Evolutionary conservation across 2,888 invertebrate genomes (phyloP).

Genomic region (Gymnocheta viridis): DNA sequence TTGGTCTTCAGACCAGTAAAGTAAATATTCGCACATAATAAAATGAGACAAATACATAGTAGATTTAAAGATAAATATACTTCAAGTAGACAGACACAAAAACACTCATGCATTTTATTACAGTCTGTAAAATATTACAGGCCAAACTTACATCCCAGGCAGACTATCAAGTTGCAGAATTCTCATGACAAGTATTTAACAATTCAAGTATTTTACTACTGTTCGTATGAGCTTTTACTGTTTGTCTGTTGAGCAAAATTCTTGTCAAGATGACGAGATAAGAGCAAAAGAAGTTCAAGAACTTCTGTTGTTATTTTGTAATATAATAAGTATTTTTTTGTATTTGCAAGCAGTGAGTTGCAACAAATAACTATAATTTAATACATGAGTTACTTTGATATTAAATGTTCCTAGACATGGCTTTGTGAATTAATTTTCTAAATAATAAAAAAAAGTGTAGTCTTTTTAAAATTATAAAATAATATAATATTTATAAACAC

Average conservation of each 20-base stretch:
- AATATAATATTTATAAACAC: no score
- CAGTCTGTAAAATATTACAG: constrained; percentile 16
- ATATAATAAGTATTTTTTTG: not conserved
- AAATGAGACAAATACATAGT: constrained; percentile 22
- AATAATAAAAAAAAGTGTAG: not conserved
- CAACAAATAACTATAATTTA: constrained; percentile 19
- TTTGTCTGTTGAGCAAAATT: not conserved
- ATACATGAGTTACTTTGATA: constrained; percentile 2
- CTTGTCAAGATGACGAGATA: constrained; percentile 30
- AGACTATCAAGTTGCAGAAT: not conserved
- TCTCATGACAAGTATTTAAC: not conserved
- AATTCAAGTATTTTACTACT: not conserved
- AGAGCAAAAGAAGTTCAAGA: constrained; percentile 32
- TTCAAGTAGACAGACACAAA: not conserved
- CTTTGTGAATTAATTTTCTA: not conserved
- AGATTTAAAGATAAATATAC: constrained; percentile 25
- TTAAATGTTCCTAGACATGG: not conserved
- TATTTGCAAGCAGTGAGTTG: not conserved
- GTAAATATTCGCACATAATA: constrained; percentile 19
- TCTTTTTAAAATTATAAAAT: not conserved
- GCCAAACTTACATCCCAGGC: not conserved
- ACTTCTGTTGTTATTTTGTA: constrained; percentile 24
- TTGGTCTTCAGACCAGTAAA: constrained; percentile 29
- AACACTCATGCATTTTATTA: not conserved
- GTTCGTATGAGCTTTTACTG: constrained; percentile 9